Evolutionary conservation across 1,140 invertebrate species (phyloP).

Genomic region (Drosophila arawakana): DNA sequence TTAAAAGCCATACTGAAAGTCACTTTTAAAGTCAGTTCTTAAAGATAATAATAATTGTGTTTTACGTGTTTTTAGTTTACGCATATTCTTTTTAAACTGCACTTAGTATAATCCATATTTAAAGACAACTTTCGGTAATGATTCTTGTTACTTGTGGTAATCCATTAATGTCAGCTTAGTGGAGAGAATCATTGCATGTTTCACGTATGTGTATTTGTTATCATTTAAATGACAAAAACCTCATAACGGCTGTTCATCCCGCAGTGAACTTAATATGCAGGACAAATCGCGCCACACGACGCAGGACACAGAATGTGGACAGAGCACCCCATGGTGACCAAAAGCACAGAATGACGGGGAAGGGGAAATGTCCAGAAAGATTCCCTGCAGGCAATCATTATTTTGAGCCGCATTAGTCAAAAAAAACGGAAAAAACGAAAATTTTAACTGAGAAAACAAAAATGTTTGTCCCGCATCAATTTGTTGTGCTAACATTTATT

Average conservation of each 20-base stretch:
- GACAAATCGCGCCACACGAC: slow-evolving; percentile 55
- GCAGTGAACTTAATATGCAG: slow-evolving; percentile 54
- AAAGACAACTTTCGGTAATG: slow-evolving; percentile 14
- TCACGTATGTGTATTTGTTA: slow-evolving; percentile 15
- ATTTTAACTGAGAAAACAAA: slow-evolving; percentile 4
- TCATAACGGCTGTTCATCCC: slow-evolving; percentile 15
- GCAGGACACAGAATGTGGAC: slow-evolving; percentile 16
- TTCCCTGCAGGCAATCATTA: slow-evolving; percentile 36
- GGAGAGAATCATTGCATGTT: background rate
- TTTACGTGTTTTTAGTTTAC: no score
- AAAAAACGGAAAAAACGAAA: slow-evolving; percentile 12
- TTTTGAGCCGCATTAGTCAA: slow-evolving; percentile 38
- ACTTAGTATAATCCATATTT: background rate
- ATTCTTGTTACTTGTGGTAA: slow-evolving; percentile 6
- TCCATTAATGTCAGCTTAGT: slow-evolving; percentile 18
- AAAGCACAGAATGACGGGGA: background rate
- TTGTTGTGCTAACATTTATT: slow-evolving; percentile 70
- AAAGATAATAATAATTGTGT: no score
- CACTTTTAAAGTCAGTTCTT: no score
- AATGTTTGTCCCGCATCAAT: slow-evolving; percentile 61
- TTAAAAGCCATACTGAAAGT: no score
- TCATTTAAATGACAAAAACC: slow-evolving; percentile 42
- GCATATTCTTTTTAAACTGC: no score
- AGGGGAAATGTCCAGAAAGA: slow-evolving; percentile 3
- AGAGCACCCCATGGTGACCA: slow-evolving; percentile 25